Evolutionary conservation across 2,113 vertebrate species (phyloP).

Genomic region (Alosa alosa): DNA sequence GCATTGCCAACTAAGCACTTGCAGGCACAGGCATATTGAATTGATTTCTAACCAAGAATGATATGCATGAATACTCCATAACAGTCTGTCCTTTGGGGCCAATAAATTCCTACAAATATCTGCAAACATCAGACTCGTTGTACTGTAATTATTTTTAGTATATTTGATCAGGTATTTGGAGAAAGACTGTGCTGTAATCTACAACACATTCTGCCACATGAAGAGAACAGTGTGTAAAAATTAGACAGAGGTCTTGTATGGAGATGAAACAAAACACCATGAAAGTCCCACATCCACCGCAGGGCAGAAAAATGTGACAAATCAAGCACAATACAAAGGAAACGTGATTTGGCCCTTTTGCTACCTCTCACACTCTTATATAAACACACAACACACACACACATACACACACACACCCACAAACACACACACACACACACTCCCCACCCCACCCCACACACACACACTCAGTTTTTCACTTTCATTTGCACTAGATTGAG

Average conservation of each 20-base stretch:
- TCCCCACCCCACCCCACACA: too few relatives aligned
- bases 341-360: not conserved
- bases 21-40: not conserved
- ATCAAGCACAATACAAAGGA: not conserved
- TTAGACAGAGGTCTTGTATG: not conserved
- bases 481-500: not conserved
- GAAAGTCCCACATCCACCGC: not conserved
- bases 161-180: conserved; percentile 2
- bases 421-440: not conserved
- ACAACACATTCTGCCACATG: not conserved
- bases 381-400: not conserved
- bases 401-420: not conserved
- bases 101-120: not conserved
- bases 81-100: not conserved
- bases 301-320: not conserved
- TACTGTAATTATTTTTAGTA: not conserved
- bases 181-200: not conserved
- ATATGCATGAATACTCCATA: not conserved
- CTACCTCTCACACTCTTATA: not conserved
- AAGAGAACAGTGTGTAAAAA: not conserved
- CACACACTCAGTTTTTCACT: not conserved
- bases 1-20: not conserved
- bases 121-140: not conserved
- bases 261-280: not conserved
- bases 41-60: not conserved